Evolutionary conservation across 2,113 vertebrate genomes (phyloP), one percentile per base, ranked within the genome.

Genomic region (Lethenteron reissneri): DNA sequence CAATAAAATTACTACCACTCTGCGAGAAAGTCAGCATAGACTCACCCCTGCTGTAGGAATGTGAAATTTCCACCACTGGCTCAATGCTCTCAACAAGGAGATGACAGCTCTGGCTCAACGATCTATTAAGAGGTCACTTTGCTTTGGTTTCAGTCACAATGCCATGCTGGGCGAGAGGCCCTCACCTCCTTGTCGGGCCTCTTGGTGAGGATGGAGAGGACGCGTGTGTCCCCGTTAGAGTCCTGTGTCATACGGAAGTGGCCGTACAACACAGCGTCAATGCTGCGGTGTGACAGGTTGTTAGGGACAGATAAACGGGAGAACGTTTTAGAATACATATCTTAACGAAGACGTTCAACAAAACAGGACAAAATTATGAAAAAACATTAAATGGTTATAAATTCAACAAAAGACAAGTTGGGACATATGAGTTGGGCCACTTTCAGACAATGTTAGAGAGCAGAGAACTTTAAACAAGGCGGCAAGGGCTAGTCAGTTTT

Each of bases 151-250:
- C 10, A 11, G 56, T 56, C 70, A 56, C 70, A 69, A 41, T 41
- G 41, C 41, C 41, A 3, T 41, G 41, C 41, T 41, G 5, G 41
- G 41, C 41, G 6, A 7, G 41, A 41, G 41, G 41, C 41, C 41
- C 41, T 74, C 80, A 83, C 72, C 72, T 95, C 94, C 80, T 97
- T 92, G 73, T 97, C 90, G 76, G 88, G 96, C 78, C 84, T 94
- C 85, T 95, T 99, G 81, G 85, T 87, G 78, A 99, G 85, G 72
- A 96, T 89, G 82, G 88, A 88, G 86, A 87, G 96, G 80, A 99
- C 88, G 94, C 97, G 96, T 87, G 91, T 96, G 88, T 99, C 89
- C 88, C 92, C 96, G 85, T 96, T 91, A 25, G 84, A 88, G 77
- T 99, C 94, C 79, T 95, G 91, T 79, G 88, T 90, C 78, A 99